phyloP scores from a whole-genome alignment of 2,888 invertebrate species.

The Mongoloraphidia duomilia region DNA sequence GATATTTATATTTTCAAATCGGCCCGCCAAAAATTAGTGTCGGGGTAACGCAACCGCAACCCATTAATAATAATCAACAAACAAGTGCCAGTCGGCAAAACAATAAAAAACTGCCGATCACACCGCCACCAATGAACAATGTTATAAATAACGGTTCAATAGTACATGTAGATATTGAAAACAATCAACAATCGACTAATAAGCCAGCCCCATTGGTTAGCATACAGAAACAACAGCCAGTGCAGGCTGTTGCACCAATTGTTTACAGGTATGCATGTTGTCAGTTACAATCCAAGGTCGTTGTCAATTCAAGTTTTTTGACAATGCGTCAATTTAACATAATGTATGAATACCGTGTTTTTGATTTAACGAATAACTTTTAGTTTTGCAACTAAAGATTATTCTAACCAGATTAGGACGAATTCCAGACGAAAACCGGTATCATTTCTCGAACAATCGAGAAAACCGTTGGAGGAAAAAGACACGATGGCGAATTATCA shows the following conservation, averaged over 20 bases:
- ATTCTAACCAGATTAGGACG: constrained; percentile 16
- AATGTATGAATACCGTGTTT: too few relatives aligned
- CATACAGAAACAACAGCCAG: constrained; percentile 15
- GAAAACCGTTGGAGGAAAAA: neutral
- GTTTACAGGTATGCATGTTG: constrained; percentile 20
- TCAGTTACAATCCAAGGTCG: neutral
- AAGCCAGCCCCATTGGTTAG: neutral
- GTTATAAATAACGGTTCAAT: constrained; percentile 3
- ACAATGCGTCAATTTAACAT: too few relatives aligned
- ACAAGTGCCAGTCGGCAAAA: constrained; percentile 17
- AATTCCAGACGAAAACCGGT: constrained; percentile 9
- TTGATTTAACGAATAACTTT: neutral
- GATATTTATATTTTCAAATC: constrained; percentile 18
- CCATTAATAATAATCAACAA: constrained; percentile 17
- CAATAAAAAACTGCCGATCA: constrained; percentile 13
- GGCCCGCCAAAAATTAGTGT: constrained; percentile 24
- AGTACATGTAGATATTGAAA: constrained; percentile 3
- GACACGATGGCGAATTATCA: neutral
- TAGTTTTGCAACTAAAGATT: constrained; percentile 27
- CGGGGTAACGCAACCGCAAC: constrained; percentile 16
- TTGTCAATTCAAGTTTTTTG: neutral
- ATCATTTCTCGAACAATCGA: neutral
- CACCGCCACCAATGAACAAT: neutral
- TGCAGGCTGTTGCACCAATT: constrained; percentile 27
- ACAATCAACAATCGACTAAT: neutral